Evolutionary conservation across 2,888 invertebrate genomes (phyloP).

Genomic region (Tiliacea citrago): DNA sequence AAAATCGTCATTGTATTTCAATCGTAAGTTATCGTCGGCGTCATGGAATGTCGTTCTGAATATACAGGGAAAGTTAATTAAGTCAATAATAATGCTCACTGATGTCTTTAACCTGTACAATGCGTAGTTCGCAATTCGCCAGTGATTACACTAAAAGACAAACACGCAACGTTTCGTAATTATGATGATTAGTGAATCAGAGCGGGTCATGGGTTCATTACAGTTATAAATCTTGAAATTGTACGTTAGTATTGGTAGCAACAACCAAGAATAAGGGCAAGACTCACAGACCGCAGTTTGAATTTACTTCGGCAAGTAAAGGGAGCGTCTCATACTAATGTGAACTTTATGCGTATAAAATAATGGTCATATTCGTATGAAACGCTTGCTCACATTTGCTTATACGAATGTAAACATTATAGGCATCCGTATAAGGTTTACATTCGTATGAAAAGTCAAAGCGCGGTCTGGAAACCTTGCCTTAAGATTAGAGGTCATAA

Average conservation of each 20-base stretch:
- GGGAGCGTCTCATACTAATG: background rate
- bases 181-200: constrained; percentile 55
- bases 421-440: background rate
- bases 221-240: constrained; percentile 61
- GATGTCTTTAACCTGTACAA: constrained; percentile 40
- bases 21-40: constrained; percentile 4
- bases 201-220: constrained; percentile 59
- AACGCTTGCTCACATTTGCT: background rate
- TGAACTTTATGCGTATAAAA: background rate
- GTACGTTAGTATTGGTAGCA: constrained; percentile 43
- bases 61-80: constrained; percentile 49
- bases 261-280: constrained; percentile 26
- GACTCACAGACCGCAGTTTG: background rate
- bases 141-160: constrained; percentile 27
- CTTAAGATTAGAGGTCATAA: constrained; percentile 54
- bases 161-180: constrained; percentile 56
- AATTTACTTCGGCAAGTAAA: background rate
- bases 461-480: background rate
- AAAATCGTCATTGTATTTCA: constrained; percentile 6
- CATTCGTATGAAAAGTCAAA: background rate
- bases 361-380: background rate
- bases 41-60: constrained; percentile 21
- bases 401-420: background rate
- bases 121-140: constrained; percentile 34
- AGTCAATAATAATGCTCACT: constrained; percentile 26